A percentile compares a stretch with the other conserved stretches of the same genome.
These are phyloP conservation scores for Mechanitis mazaeus DNA, from an alignment of 2,888 invertebrate species.

Conservation along the genomic window DNA sequence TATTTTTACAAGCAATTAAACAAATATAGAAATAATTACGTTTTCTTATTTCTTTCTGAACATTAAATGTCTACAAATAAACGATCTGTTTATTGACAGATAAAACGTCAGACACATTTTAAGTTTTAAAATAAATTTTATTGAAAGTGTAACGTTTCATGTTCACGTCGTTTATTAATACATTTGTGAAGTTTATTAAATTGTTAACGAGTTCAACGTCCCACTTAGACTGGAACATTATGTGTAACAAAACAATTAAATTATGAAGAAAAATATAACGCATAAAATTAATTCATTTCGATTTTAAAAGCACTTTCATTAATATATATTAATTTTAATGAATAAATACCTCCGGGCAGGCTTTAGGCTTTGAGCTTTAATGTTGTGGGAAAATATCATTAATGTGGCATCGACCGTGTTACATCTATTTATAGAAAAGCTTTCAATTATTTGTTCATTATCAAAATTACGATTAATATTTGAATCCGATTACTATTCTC, in stretches of 20 bases:
- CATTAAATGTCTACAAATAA: constrained; percentile 1
- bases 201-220: too few species aligned
- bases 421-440: too few species aligned
- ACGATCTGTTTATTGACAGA: constrained; percentile 1
- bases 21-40: not conserved
- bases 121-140: not conserved
- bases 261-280: not conserved
- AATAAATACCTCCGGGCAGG: not conserved
- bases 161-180: constrained; percentile 3
- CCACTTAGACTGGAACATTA: too few species aligned
- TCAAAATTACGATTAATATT: too few species aligned
- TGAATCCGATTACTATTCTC: too few species aligned
- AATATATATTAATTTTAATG: not conserved
- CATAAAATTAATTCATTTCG: not conserved
- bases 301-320: not conserved
- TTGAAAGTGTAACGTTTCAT: not conserved
- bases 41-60: not conserved
- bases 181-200: too few species aligned
- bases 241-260: too few species aligned
- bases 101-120: constrained; percentile 1
- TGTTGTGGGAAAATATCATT: constrained; percentile 5
- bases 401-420: not conserved
- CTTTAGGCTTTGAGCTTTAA: constrained; percentile 1
- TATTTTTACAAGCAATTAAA: not conserved
- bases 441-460: too few species aligned